Evolutionary conservation across 2,797 vertebrate species (phyloP), one percentile per base, ranked within the genome.

Genomic region (Falco novaeseelandiae): DNA sequence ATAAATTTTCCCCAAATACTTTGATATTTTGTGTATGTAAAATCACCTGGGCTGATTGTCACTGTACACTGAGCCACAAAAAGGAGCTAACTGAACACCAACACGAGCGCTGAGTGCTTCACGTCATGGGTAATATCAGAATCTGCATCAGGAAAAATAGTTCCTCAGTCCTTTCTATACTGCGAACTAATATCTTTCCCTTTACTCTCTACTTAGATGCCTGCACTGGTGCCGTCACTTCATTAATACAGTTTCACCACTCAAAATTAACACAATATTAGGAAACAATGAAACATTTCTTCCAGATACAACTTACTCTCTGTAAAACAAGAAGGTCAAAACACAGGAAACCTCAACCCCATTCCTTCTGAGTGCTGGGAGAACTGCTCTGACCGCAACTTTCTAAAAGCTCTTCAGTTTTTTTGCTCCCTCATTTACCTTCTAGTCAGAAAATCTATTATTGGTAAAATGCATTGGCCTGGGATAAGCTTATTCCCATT

Each of bases 361-460:
- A 10, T 72, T 85, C 67, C 36, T 73, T 57, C 6, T 30, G 14
- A 67, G 9, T 6, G 1, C 14, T 69, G 9, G 10, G 14, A 89
- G 32, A 90, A 55, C 29, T 20, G 4, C 30, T 83, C 34, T 4
- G 4, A 52, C 52, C 49, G 34, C 51, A 36, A 59, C 32, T 95
- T 80, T 72, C 52, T 51, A 87, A 27, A 27, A 74, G 67, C 12
- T 76, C 32, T 44, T 84, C 13, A 23, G 12, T 3, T 73, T 85
- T 69, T 92, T 84, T 62, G 14, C 79, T 62, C 57, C n/a, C 69
- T 91, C 84, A 79, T 93, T 95, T 93, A 79, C 89, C 65, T 96
- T 93, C 55, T 80, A 89, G 66, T 85, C 79, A 92, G 46, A 95
- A 90, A 91, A 87, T 91, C 86, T 94, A 63, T 89, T 94, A 93